Base-by-base conservation (phyloP, 1,140 invertebrate genomes). In the Aphaenogaster floridana region DNA sequence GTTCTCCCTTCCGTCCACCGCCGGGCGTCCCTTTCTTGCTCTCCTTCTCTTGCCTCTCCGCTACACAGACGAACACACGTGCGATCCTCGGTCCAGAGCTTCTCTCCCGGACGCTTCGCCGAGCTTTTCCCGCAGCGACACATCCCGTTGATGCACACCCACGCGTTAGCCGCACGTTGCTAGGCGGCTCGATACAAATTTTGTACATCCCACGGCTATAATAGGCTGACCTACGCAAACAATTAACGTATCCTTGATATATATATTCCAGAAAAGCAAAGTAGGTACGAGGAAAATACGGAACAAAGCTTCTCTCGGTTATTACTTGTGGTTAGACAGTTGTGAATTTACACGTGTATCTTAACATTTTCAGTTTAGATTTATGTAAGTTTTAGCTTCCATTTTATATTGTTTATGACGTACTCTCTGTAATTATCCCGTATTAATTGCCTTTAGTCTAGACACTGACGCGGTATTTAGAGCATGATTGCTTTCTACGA, bases 1-100 rank as follows among this genome's bases (percentile, higher is more conserved):
- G 52, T 78, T 34, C 88, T 89, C 88, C 84, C 77, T 59, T 84
- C 48, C 71, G 54, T 54, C 34, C 7, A 4, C 28, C 71, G 45
- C 15, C 63, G 42, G 6, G 39, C 48, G 21, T 63, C 48, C 69
- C 84, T 59, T 63, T 63, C 36, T 78, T 87, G 34, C 76, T 28
- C 57, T 66, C 54, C 39, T 66, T 69, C 36, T 74, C 48, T 83
- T 42, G 50, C 45, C 48, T 63, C 42, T 69, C 39, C 28, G 34
- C 13, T 48, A 39, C 39, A 59, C 52, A n/a, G 13, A 48, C 50
- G 52, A 57, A 83, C 13, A 72, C 52, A 74, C 52, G 39, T 42
- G 68, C 64, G 54, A 84, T 17, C 54, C 57, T 74, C 69, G 69
- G 80, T 77, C 45, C 74, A 86, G 52, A 66, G 69, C 52, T 74